These are phyloP conservation scores for Notiomystis cincta DNA, from an alignment of 2,113 vertebrate genomes.

Conservation along the genomic window DNA sequence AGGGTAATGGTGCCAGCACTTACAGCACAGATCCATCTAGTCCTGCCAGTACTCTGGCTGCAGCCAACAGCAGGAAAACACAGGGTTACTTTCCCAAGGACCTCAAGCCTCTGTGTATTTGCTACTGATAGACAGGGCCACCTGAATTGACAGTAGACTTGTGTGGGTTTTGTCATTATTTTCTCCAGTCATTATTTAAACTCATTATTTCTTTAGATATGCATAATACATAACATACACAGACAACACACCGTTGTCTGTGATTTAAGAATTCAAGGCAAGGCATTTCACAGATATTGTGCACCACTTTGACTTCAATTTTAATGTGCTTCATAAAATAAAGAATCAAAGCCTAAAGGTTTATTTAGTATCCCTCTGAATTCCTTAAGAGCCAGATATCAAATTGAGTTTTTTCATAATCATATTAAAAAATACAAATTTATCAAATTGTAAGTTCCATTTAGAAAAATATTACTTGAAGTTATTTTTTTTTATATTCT, in stretches of 20 bases:
- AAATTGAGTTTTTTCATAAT: neutral
- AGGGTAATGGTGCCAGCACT: neutral
- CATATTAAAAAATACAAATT: neutral
- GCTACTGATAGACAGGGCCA: neutral
- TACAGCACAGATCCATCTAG: neutral
- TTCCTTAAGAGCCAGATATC: neutral
- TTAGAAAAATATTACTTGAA: neutral
- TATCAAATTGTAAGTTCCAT: neutral
- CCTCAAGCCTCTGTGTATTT: rapidly evolving
- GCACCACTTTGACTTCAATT: neutral
- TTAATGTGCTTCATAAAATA: neutral
- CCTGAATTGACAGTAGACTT: neutral
- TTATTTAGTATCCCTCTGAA: neutral
- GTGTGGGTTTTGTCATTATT: neutral
- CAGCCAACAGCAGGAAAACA: neutral
- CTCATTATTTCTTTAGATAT: neutral
- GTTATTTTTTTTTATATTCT: neutral
- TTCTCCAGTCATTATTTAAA: neutral
- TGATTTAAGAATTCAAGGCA: neutral
- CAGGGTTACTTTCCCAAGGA: neutral
- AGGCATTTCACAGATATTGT: neutral
- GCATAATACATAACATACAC: neutral
- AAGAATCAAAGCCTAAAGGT: neutral
- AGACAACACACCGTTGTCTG: neutral
- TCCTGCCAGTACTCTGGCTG: neutral